These are phyloP conservation scores for Polypedilum vanderplanki DNA, from an alignment of 1,140 invertebrate genomes.

Conservation along the genomic window DNA sequence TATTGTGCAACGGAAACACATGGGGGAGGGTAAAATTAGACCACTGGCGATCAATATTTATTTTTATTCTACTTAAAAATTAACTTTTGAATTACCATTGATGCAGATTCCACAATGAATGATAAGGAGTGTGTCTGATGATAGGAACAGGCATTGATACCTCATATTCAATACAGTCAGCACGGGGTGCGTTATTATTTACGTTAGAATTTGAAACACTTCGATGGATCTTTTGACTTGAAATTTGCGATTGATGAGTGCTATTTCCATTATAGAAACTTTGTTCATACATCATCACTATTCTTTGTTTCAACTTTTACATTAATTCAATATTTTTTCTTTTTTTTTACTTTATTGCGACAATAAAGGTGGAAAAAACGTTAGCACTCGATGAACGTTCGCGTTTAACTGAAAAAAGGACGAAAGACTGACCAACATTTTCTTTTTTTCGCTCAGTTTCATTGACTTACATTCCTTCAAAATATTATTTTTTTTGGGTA, in stretches of 20 bases:
- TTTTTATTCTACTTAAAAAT: no score
- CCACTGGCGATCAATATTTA: background rate
- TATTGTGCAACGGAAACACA: no score
- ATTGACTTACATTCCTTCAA: no score
- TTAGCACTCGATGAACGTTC: background rate
- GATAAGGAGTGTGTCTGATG: constrained; percentile 42
- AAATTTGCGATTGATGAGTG: constrained; percentile 32
- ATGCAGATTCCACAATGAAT: constrained; percentile 43
- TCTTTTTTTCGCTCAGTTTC: background rate
- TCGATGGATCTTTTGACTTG: constrained; percentile 32
- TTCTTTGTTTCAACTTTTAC: background rate
- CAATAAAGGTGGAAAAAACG: background rate
- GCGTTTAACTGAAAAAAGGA: background rate
- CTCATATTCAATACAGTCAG: constrained; percentile 42
- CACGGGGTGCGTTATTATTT: constrained; percentile 32
- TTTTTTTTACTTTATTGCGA: background rate
- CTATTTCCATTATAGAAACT: constrained; percentile 27
- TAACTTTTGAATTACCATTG: constrained; percentile 38
- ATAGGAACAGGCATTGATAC: constrained; percentile 39
- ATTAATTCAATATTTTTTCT: constrained; percentile 1
- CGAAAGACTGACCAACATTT: constrained; percentile 25
- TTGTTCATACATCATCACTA: constrained; percentile 16
- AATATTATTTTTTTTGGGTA: no score
- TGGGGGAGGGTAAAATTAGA: background rate
- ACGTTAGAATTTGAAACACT: constrained; percentile 40